phyloP scores from a whole-genome alignment of 2,888 invertebrate genomes.

The Thymelicus lineola region DNA sequence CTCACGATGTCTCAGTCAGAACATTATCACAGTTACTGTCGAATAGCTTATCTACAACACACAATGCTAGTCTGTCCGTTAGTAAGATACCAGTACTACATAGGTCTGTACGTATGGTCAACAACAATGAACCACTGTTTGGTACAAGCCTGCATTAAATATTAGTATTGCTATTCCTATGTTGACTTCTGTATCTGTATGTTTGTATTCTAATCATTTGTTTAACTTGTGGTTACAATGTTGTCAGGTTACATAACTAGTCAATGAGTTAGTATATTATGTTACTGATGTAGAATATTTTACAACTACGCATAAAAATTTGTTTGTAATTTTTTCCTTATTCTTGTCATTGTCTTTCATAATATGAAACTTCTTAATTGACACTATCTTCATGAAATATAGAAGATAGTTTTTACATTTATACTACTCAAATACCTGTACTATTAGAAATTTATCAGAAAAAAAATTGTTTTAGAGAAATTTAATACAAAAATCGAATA shows the following conservation, averaged over 20 bases:
- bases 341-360: no score
- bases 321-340: neutral
- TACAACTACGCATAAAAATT: conserved; percentile 11
- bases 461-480: no score
- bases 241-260: conserved; percentile 28
- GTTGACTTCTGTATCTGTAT: conserved; percentile 25
- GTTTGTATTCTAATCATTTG: conserved; percentile 27
- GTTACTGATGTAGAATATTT: conserved; percentile 8
- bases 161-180: conserved; percentile 31
- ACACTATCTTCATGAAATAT: no score
- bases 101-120: neutral
- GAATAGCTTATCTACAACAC: conserved; percentile 20
- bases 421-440: no score
- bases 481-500: no score
- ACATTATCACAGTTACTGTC: conserved; percentile 19
- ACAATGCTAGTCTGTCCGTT: conserved; percentile 28
- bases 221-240: conserved; percentile 33
- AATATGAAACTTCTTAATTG: no score
- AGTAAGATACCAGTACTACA: conserved; percentile 16
- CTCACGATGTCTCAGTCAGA: conserved; percentile 5
- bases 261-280: conserved; percentile 16
- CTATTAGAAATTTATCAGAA: no score
- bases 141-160: conserved; percentile 27
- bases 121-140: conserved; percentile 28
- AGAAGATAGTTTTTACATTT: no score